These are phyloP conservation scores for Macrostomum cliftonense DNA, from an alignment of 2,888 invertebrate genomes.

Conservation along the genomic window DNA sequence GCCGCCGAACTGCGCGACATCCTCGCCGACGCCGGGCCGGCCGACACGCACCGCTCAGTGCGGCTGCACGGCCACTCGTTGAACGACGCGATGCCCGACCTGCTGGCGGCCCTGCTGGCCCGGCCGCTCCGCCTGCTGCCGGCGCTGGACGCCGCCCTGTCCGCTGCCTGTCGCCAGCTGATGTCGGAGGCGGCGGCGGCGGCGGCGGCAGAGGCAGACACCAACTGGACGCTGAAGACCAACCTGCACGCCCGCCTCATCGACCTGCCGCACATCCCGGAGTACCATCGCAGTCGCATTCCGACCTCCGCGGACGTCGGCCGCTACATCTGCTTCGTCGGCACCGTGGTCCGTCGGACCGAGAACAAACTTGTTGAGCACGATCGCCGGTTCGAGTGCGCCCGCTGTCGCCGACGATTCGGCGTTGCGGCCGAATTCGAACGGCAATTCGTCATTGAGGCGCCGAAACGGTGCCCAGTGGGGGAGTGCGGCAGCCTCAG, in stretches of 20 bases:
- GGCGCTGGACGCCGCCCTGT: too few species aligned
- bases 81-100: too few species aligned
- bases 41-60: too few species aligned
- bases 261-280: slow-evolving; percentile 50
- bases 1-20: too few species aligned
- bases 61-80: too few species aligned
- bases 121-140: too few species aligned
- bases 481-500: slow-evolving; percentile 36
- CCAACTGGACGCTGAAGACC: slow-evolving; percentile 40
- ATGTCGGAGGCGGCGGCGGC: too few species aligned
- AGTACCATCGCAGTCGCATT: slow-evolving; percentile 47
- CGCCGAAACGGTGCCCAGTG: slow-evolving; percentile 44
- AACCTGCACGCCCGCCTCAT: slow-evolving; percentile 50
- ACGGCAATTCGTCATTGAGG: slow-evolving; percentile 45
- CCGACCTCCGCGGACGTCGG: slow-evolving; percentile 54
- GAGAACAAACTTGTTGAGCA: slow-evolving; percentile 57
- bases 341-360: slow-evolving; percentile 56
- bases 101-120: too few species aligned
- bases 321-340: slow-evolving; percentile 50
- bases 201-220: too few species aligned
- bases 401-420: slow-evolving; percentile 54
- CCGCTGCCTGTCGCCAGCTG: too few species aligned
- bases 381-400: slow-evolving; percentile 53
- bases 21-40: too few species aligned
- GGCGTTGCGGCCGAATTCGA: slow-evolving; percentile 50